Base-by-base conservation (phyloP, 37 sponge, comb jelly and placozoan species). In the Halisarca cf. caerulea region DNA sequence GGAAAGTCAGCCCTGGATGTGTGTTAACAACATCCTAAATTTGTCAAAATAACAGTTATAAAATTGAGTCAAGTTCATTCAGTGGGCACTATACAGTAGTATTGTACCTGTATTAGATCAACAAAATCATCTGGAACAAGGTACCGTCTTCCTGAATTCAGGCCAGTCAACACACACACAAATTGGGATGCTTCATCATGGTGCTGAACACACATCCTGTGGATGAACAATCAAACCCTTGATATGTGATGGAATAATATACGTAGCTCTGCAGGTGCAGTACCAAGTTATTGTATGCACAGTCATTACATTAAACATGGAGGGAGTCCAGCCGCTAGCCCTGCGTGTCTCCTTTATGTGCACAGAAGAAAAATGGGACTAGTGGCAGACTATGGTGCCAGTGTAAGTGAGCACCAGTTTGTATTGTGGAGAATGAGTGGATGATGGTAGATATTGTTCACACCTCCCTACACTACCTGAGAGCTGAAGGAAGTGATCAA, bases 1-100 rank as follows among this genome's bases (percentile, higher is more conserved):
- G 87, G 80, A 96, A 94, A 1, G 91, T 85, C 66, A 99, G 88
- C 21, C 99, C 99, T 15, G 99, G 99, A 54, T 99, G 99, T n/a
- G 90, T 86, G 58, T 99, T 94, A 14, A 99, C 91, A 27, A 99
- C 72, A 77, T 99, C 99, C 93, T 99, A 81, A 8, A 42, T 15
- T 17, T 28, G 34, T 54, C 18, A 42, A 17, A 78, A n/a, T 11
- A 20, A 55, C 57, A 55, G 37, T 28, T n/a, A n/a, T 27, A 66
- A n/a, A n/a, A n/a, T n/a, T n/a, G 64, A 62, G 23, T 62, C 24
- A 62, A 27, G 64, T 15, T 7, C 6, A 62, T 7, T 3, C 32
- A 28, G 34, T 68, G 35, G 28, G 69, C 6, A 61, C 4, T 24
- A 34, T 17, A 7, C 1, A 34, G 28, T 68, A 7, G 2, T 20